These are phyloP conservation scores for Syrrhaptes paradoxus DNA, from an alignment of 2,113 vertebrate genomes.

Conservation along the genomic window DNA sequence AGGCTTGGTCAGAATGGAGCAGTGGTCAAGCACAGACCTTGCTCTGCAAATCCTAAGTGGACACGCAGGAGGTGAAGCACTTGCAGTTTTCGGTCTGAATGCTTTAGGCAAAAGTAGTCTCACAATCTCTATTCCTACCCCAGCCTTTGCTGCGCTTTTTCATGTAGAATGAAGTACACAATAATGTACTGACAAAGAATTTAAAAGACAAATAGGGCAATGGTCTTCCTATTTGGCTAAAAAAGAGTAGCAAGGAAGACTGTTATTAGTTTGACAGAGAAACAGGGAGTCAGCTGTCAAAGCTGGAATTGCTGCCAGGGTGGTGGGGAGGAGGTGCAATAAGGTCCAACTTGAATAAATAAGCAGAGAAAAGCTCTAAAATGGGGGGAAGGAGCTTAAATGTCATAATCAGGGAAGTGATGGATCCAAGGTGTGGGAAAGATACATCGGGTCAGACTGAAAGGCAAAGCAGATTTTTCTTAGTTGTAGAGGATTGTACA, in stretches of 20 bases:
- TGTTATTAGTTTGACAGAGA: conserved; percentile 27
- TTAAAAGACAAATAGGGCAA: conserved; percentile 6
- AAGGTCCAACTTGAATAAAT: conserved; percentile 22
- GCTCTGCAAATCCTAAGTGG: not conserved
- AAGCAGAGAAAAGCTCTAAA: not conserved
- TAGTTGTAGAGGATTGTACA: not conserved
- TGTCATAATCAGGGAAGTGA: not conserved
- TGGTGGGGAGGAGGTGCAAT: not conserved
- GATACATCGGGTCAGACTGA: not conserved
- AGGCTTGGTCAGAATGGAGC: not conserved
- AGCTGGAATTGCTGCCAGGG: not conserved
- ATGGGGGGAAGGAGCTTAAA: not conserved
- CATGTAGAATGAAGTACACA: not conserved
- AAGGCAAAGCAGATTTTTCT: not conserved
- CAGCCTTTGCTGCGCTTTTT: not conserved
- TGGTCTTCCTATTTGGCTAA: conserved; percentile 17
- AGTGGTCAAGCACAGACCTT: not conserved
- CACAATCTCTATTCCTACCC: not conserved
- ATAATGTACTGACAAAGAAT: not conserved
- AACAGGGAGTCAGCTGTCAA: conserved; percentile 23
- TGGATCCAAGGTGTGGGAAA: not conserved
- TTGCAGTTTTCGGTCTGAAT: not conserved
- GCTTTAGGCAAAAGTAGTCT: not conserved
- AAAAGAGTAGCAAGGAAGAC: not conserved
- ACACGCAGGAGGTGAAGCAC: not conserved